Evolutionary conservation across 2,888 invertebrate species (phyloP), one percentile per base, ranked within the genome.

Genomic region (Axea sp.): DNA sequence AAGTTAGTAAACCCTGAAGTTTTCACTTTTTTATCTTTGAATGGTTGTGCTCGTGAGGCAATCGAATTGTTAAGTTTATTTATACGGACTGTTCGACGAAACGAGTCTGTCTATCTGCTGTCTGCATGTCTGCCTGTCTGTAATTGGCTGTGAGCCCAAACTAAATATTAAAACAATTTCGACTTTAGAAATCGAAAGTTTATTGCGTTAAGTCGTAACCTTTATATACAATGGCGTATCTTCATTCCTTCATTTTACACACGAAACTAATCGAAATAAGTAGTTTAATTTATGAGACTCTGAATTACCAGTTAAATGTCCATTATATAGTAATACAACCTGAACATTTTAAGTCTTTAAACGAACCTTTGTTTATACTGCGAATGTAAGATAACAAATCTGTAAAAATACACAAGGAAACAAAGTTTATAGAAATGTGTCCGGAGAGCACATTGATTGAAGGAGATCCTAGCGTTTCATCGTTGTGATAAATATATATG

Each of bases 391-490:
- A 65, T 55, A 65, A 68, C 57, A 68, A 59, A 68, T 59, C 55
- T 72, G 49, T 71, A 60, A 62, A 51, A 64, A 55, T 33, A 47
- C 17, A 35, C 51, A 53, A 73, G 51, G 45, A 73, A 67, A 57
- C 64, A 45, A 67, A 51, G 28, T 59, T 39, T 64, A 45, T 64
- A 45, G 49, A 64, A 51, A 64, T 24, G 53, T 64, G 64, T 64
- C 64, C 53, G 53, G 53, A 33, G 53, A 33, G 53, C 45, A 59
- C 41, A 64, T 60, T 51, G 24, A 37, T 53, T 43, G 55, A 53
- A 59, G 26, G 45, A 69, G 43, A 76, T 73, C 72, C 71, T 75
- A 78, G 76, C 73, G 79, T 84, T 83, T 84, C 79, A 80, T 81
- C 76, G 80, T 82, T 79, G 77, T 76, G 77, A 77, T 78, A 78